A percentile compares a stretch with the other conserved stretches of the same genome.
phyloP scores from a whole-genome alignment of 92 coral and sea anemone genomes.

The Heteractis magnifica region DNA sequence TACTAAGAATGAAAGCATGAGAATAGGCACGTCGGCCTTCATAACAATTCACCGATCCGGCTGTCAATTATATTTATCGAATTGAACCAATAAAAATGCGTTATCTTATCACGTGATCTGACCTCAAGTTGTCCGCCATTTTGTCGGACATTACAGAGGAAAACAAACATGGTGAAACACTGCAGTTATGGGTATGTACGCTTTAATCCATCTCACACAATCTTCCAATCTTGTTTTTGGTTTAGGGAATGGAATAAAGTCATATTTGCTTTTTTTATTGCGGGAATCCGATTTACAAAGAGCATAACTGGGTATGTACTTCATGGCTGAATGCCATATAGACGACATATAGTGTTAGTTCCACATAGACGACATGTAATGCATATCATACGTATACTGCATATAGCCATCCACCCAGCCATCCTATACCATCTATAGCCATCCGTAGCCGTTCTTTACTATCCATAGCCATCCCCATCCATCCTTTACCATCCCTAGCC shows the following conservation, averaged over 20 bases:
- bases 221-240: constrained; percentile 35
- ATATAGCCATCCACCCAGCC: too few relatives aligned
- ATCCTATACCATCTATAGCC: too few relatives aligned
- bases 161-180: neutral
- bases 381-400: too few relatives aligned
- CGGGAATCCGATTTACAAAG: neutral
- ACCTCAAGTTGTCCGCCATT: neutral
- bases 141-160: neutral
- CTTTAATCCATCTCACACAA: constrained; percentile 43
- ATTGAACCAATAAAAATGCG: neutral
- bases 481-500: too few relatives aligned
- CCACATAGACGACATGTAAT: too few relatives aligned
- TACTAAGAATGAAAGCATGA: too few relatives aligned
- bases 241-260: constrained; percentile 36
- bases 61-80: neutral
- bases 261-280: neutral
- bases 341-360: too few relatives aligned
- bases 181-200: constrained; percentile 4
- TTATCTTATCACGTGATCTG: neutral
- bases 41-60: too few relatives aligned
- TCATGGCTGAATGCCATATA: too few relatives aligned
- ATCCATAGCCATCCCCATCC: too few relatives aligned
- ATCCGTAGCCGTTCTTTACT: too few relatives aligned
- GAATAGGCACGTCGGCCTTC: too few relatives aligned
- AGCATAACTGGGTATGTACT: neutral